Evolutionary conservation across 2,888 invertebrate genomes (phyloP), one percentile per base, ranked within the genome.

Genomic region (Corbicula japonica): DNA sequence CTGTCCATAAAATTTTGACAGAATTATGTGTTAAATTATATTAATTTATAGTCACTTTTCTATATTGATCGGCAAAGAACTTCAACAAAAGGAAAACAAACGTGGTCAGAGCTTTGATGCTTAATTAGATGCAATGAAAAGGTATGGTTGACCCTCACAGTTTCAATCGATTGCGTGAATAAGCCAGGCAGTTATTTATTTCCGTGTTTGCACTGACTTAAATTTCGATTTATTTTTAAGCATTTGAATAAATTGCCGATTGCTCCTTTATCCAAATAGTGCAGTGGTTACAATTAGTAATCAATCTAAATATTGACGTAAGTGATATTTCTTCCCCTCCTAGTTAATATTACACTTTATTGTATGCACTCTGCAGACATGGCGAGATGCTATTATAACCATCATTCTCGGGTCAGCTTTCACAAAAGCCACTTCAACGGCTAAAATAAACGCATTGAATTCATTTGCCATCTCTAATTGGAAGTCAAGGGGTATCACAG

Each of bases 41-140:
- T 81, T 81, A 81, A 77, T 77, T 81, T 81, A 80, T 80, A 69
- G 56, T 35, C 65, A 38, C 71, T 68, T 52, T 62, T 52, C 26
- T 38, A 23, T 66, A 66, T 66, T 54, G 60, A 61, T 72, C 41
- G 10, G 41, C 12, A 23, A 58, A 58, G 38, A 38, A 23, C 23
- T 21, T 58, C 58, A 21, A 58, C 58, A 58, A 58, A 58, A 58
- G 58, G 38, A 6, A 58, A 28, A 48, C 32, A 63, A 63, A 26
- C 30, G 48, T 32, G 32, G 41, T 63, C 30, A 63, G n/a, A 63
- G 50, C 48, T 46, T 63, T 63, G 48, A 63, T 63, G 65, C 34
- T 58, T 58, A 58, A 58, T 58, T 58, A 58, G 35, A 35, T 58
- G n/a, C n/a, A n/a, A n/a, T n/a, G n/a, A n/a, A n/a, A n/a, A n/a